phyloP scores from a whole-genome alignment of 2,888 invertebrate genomes.

The Lepidocyrtinus sp. region DNA sequence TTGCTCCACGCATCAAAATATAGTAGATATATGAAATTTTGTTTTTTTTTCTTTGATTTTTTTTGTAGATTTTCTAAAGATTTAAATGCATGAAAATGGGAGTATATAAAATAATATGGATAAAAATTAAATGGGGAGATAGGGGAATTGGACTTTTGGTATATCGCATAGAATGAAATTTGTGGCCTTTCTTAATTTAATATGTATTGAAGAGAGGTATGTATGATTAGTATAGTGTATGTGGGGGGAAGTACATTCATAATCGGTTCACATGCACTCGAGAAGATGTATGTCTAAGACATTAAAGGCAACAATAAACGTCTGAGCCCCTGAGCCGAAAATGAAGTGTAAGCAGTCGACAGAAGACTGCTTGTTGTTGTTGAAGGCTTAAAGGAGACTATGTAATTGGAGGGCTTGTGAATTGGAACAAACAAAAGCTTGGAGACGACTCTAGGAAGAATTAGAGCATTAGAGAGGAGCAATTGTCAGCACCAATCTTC shows the following conservation, averaged over 20 bases:
- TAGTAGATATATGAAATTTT: not conserved
- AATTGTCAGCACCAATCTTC: slow-evolving; percentile 70
- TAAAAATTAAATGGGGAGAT: not conserved
- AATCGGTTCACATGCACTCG: slow-evolving; percentile 35
- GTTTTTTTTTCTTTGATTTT: slow-evolving; percentile 19
- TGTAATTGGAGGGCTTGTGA: slow-evolving; percentile 19
- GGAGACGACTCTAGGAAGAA: slow-evolving; percentile 62
- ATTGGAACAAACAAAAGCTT: slow-evolving; percentile 30
- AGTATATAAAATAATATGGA: not conserved
- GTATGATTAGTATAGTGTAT: not conserved
- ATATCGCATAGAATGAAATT: not conserved
- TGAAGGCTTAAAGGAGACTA: slow-evolving; percentile 35
- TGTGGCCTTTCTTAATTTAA: slow-evolving; percentile 26
- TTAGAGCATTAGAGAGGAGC: slow-evolving; percentile 62
- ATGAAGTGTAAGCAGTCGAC: slow-evolving; percentile 36
- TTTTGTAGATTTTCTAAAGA: not conserved
- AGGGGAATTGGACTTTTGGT: not conserved
- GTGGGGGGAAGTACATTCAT: slow-evolving; percentile 4
- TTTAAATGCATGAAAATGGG: slow-evolving; percentile 28
- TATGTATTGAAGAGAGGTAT: not conserved
- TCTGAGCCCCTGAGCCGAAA: slow-evolving; percentile 62
- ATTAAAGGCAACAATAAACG: slow-evolving; percentile 59
- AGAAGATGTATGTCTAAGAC: slow-evolving; percentile 37
- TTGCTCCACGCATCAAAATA: slow-evolving; percentile 25
- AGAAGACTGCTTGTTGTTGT: slow-evolving; percentile 23